These are phyloP conservation scores for Apis laboriosa DNA, from an alignment of 1,140 invertebrate species.

Conservation along the genomic window DNA sequence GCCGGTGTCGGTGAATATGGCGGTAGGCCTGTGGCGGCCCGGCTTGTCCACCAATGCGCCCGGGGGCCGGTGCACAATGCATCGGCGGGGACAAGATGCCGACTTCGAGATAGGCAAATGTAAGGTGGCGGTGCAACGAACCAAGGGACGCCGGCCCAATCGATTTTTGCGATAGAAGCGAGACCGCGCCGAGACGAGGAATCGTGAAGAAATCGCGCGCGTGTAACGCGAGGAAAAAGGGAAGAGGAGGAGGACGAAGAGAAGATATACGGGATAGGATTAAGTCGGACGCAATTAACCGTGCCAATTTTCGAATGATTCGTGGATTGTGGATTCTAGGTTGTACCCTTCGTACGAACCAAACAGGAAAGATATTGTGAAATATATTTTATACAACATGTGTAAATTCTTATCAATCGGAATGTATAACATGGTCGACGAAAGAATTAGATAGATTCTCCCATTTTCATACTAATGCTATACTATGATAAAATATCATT, in stretches of 20 bases:
- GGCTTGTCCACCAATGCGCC: constrained; percentile 39
- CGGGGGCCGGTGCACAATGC: constrained; percentile 47
- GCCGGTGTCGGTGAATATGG: constrained; percentile 42
- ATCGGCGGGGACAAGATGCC: constrained; percentile 44
- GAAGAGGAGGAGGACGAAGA: not conserved
- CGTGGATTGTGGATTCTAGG: not conserved
- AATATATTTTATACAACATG: too few relatives aligned
- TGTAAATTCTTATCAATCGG: too few relatives aligned
- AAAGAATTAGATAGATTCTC: too few relatives aligned
- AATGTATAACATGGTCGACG: too few relatives aligned
- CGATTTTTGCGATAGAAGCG: constrained; percentile 40
- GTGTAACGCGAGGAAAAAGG: too few relatives aligned
- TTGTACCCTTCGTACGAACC: not conserved
- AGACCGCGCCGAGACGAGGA: not conserved
- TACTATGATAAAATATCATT: too few relatives aligned
- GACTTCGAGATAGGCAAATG: constrained; percentile 53
- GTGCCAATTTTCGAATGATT: not conserved
- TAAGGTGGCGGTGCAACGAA: constrained; percentile 49
- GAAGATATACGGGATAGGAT: too few relatives aligned
- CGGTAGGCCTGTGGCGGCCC: constrained; percentile 19
- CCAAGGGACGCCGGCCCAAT: constrained; percentile 36
- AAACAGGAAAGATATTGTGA: too few relatives aligned
- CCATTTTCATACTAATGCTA: too few relatives aligned
- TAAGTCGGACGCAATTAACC: not conserved
- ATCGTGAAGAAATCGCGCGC: not conserved